Evolutionary conservation across 2,113 vertebrate species (phyloP).

Genomic region (Dipodomys stephensi): DNA sequence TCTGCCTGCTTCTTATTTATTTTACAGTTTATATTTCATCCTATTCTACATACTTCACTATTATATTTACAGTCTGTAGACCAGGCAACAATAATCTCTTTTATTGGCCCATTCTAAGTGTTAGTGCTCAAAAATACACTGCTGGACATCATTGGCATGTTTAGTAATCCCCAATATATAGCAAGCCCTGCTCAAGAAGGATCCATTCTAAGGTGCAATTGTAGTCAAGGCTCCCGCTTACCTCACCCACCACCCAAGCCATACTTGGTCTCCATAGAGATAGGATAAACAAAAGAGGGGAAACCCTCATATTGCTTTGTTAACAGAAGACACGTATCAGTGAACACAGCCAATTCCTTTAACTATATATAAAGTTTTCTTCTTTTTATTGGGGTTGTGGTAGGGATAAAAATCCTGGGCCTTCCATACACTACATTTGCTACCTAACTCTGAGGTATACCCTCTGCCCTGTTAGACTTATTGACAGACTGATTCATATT

Average conservation of each 20-base stretch:
- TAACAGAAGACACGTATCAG: neutral
- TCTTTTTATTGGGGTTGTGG: neutral
- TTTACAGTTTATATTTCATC: slow-evolving; percentile 2
- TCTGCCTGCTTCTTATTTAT: neutral
- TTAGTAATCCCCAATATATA: neutral
- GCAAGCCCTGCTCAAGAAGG: neutral
- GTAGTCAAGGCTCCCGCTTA: neutral
- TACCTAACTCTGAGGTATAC: neutral
- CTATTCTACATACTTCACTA: neutral
- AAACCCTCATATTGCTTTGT: neutral
- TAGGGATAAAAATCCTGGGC: neutral
- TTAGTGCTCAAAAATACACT: neutral
- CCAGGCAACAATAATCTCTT: neutral
- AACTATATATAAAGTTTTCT: neutral
- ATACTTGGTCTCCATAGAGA: neutral
- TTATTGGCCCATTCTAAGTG: neutral
- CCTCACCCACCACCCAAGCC: too few species aligned
- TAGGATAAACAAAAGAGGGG: neutral
- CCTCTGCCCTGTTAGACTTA: neutral
- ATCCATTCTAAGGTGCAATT: neutral
- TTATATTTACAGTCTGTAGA: neutral
- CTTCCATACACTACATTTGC: neutral
- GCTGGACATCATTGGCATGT: neutral
- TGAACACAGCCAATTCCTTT: neutral
- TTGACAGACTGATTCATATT: too few species aligned